Evolutionary conservation across 1,140 invertebrate genomes (phyloP).

Genomic region (Catajapyx aquilonaris): DNA sequence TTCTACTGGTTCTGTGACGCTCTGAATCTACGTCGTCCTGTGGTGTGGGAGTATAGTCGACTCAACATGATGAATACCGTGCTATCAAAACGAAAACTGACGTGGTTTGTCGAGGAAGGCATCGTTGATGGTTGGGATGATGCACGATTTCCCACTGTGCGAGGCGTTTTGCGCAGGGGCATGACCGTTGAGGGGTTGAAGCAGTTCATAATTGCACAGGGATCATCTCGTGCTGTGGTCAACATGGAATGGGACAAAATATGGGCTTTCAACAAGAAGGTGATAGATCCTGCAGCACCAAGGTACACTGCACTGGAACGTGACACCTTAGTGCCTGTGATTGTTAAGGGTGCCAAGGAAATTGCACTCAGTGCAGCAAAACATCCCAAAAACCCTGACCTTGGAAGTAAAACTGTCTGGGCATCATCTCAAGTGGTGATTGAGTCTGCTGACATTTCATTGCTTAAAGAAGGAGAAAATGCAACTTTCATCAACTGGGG

Average conservation of each 20-base stretch:
- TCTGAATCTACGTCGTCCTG: slow-evolving; percentile 62
- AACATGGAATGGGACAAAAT: slow-evolving; percentile 99
- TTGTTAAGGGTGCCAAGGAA: slow-evolving; percentile 39
- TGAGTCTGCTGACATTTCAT: slow-evolving; percentile 70
- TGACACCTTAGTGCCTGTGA: slow-evolving; percentile 41
- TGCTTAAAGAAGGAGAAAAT: slow-evolving; percentile 70
- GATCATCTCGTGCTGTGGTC: slow-evolving; percentile 88
- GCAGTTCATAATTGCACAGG: slow-evolving; percentile 98
- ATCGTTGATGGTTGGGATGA: slow-evolving; percentile 98
- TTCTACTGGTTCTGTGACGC: slow-evolving; percentile 93
- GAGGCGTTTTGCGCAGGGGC: slow-evolving; percentile 83
- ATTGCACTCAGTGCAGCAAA: slow-evolving; percentile 43
- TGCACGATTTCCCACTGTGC: slow-evolving; percentile 93
- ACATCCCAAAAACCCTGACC: slow-evolving; percentile 80
- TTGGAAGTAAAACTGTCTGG: slow-evolving; percentile 70
- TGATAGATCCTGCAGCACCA: slow-evolving; percentile 79
- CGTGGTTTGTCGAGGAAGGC: slow-evolving; percentile 89
- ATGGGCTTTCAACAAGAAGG: slow-evolving; percentile 98
- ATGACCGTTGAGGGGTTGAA: slow-evolving; percentile 94
- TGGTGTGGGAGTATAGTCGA: slow-evolving; percentile 90
- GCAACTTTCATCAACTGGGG: slow-evolving; percentile 99
- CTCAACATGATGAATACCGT: slow-evolving; percentile 96
- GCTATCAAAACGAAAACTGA: slow-evolving; percentile 88
- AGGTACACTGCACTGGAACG: slow-evolving; percentile 70
- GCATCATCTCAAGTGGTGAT: slow-evolving; percentile 55